Base-by-base conservation (phyloP, 2,888 invertebrate genomes). In the Ectemnius lituratus region DNA sequence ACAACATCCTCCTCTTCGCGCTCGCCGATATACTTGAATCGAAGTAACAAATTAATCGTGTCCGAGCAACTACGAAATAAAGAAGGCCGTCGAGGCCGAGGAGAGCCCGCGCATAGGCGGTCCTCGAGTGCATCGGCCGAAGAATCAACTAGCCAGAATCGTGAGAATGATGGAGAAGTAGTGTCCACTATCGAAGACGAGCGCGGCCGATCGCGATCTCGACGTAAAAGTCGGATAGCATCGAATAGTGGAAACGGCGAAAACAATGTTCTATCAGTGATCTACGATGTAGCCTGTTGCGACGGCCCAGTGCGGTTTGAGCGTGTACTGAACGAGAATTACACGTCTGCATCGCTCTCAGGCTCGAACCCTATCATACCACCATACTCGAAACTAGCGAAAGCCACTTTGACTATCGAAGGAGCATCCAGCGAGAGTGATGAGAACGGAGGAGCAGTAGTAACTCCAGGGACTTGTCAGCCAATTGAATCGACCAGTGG, bases 251-350 rank as follows among this genome's bases (percentile, higher is more conserved):
- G 59, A 1, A 78, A 70, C 63, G 84, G 76, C 47, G 5, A 67
- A n/a, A 61, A 77, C 20, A 81, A 80, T 0, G 68, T 83, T 23
- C 27, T 81, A 1, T 82, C 84, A 2, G 94, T 95, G 0, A 94
- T 97, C 1, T 91, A 96, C 74, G 97, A 97, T 90, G 94, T 97
- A n/a, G 97, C 97, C 0, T 97, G 96, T 77, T 97, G 97, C 90
- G 97, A 97, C 90, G 97, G 97, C 0, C 97, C 97, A 0, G 97
- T 97, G 0, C 93, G 95, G 28, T 96, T 97, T 91, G 96, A 96
- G 84, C 93, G 97, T 1, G 96, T 97, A 2, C 92, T 97, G 2
- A 97, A 97, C 91, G 94, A 94, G 63, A 96, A 96, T 72, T 97
- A 97, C 92, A 83, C 88, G 4, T 86, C 87, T 4, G 59, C 78